Evolutionary conservation across 2,888 invertebrate species (phyloP), one percentile per base, ranked within the genome.

Genomic region (Scaptodrosophila latifasciaeformis): DNA sequence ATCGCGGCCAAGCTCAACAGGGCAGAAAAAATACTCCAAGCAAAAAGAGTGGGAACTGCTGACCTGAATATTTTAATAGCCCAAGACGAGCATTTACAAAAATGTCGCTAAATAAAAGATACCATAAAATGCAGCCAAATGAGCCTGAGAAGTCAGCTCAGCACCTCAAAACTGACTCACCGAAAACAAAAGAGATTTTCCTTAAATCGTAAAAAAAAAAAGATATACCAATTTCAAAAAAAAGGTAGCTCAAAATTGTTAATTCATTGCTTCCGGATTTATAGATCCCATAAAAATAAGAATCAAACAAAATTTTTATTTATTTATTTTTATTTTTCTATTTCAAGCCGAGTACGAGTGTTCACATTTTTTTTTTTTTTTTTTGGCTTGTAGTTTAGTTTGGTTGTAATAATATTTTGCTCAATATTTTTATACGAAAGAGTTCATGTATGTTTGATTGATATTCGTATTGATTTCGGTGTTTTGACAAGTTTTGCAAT

Each of bases 391-490:
- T 12, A 47, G 45, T 43, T 63, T 57, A 78, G 67, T 66, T 70
- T 78, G 75, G 64, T 75, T 71, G 71, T 78, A 79, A 78, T 54
- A 68, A 49, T 55, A 40, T 65, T 49, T 57, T 55, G n/a, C n/a
- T n/a, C 2, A 2, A 10, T 39, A 5, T 17, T n/a, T 39, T 18
- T 17, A 10, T 39, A 39, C 7, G 52, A 63, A 50, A 39, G 45
- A 44, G 10, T 54, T 51, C 51, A 53, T 65, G 55, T 60, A 67
- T 59, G 62, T 81, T 76, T 76, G 75, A 76, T 76, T 76, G 75
- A 76, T 76, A 82, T 81, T 75, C 81, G 82, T 77, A 81, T 81
- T 81, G 75, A 76, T 76, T 81, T 82, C 82, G 81, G 72, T 80
- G 71, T 75, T 81, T 81, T 76, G 75, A 81, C 75, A 76, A 77